These are phyloP conservation scores for Picus viridis DNA, from an alignment of 2,797 vertebrate genomes.

Conservation along the genomic window DNA sequence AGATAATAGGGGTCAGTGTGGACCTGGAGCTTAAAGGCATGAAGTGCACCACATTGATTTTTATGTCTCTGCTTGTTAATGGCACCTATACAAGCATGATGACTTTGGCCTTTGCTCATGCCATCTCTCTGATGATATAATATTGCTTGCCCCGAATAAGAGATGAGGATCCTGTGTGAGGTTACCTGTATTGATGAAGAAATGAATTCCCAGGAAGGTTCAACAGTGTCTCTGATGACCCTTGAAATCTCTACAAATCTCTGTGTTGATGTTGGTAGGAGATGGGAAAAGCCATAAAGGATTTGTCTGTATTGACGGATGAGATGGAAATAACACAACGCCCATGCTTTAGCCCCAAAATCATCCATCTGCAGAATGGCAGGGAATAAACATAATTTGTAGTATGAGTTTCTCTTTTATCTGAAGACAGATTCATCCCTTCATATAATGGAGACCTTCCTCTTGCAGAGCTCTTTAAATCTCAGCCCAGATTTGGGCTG, in stretches of 20 bases:
- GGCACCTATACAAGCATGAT: background rate
- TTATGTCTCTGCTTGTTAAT: slow-evolving; percentile 28
- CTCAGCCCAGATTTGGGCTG: background rate
- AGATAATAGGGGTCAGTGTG: background rate
- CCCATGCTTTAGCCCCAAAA: background rate
- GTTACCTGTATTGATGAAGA: background rate
- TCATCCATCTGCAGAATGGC: background rate
- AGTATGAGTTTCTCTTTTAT: background rate
- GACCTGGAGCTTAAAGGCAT: background rate
- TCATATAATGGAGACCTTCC: background rate
- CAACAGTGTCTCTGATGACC: background rate
- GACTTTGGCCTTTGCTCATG: slow-evolving; percentile 11
- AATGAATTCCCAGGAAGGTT: background rate
- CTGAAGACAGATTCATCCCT: background rate
- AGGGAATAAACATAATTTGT: background rate
- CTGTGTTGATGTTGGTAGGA: background rate
- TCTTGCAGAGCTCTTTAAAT: background rate
- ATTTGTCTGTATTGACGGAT: background rate
- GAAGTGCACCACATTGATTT: slow-evolving; percentile 18
- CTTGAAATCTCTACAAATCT: background rate
- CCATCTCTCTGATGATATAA: background rate
- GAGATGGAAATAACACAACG: background rate
- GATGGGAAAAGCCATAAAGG: background rate
- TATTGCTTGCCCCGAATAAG: slow-evolving; percentile 1
- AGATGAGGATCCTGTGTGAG: background rate